Conservation (phyloP, 2,888 invertebrate species). For the Macrophya alboannulata region DNA sequence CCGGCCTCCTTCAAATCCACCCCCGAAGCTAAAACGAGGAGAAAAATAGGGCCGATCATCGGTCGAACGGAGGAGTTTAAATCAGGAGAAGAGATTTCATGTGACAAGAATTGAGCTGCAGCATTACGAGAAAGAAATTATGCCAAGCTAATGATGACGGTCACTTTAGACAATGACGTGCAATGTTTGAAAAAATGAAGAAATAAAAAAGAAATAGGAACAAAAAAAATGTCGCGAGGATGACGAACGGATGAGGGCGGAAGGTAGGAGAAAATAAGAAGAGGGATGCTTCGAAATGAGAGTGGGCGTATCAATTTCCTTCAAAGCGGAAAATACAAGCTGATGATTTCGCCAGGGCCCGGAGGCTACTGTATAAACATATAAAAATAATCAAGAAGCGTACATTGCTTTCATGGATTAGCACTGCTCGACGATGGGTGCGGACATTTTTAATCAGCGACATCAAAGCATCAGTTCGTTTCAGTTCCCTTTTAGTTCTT, state of each 20-base stretch:
- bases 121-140: background rate
- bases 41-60: background rate
- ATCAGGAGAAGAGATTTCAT: background rate
- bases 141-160: background rate
- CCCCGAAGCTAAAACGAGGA: background rate
- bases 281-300: background rate
- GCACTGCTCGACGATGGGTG: constrained; percentile 50
- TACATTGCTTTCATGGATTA: constrained; percentile 48
- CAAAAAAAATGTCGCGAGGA: background rate
- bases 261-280: constrained; percentile 4
- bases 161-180: constrained; percentile 28
- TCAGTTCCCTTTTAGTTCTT: constrained; percentile 19
- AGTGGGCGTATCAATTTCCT: constrained; percentile 45
- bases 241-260: background rate
- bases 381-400: constrained; percentile 50
- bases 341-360: constrained; percentile 10
- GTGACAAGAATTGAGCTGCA: too few relatives aligned
- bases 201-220: background rate
- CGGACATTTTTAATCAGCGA: constrained; percentile 77
- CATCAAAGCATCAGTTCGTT: constrained; percentile 75
- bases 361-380: constrained; percentile 39
- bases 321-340: constrained; percentile 24
- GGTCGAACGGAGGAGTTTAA: background rate
- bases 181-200: background rate
- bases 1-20: constrained; percentile 23